These are phyloP conservation scores for Valencia hispanica DNA, from an alignment of 2,797 vertebrate genomes.

Conservation along the genomic window DNA sequence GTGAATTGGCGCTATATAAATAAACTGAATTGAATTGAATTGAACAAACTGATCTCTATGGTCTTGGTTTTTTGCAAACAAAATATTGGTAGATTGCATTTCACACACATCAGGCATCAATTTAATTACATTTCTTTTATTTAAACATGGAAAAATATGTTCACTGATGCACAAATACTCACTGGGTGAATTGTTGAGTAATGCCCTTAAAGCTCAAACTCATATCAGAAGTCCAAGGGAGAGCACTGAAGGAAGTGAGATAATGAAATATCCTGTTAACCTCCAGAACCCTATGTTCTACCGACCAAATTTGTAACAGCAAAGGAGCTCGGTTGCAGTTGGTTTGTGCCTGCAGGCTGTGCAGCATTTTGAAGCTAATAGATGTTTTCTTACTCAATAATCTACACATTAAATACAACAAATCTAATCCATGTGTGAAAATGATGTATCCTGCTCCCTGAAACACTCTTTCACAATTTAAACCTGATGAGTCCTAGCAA, in stretches of 20 bases:
- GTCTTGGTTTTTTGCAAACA: neutral
- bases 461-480: neutral
- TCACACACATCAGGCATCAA: neutral
- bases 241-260: slow-evolving; percentile 56
- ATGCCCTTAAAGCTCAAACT: slow-evolving; percentile 41
- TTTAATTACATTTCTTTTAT: neutral
- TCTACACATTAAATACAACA: slow-evolving; percentile 14
- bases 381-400: slow-evolving; percentile 34
- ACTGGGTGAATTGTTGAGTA: slow-evolving; percentile 26
- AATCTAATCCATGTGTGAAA: neutral
- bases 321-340: slow-evolving; percentile 38
- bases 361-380: slow-evolving; percentile 28
- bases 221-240: slow-evolving; percentile 39
- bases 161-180: slow-evolving; percentile 11
- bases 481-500: too few relatives aligned
- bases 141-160: slow-evolving; percentile 20
- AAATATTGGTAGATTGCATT: neutral
- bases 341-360: slow-evolving; percentile 8
- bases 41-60: neutral
- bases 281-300: slow-evolving; percentile 51
- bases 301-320: slow-evolving; percentile 55
- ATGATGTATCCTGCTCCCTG: neutral
- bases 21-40: too few relatives aligned
- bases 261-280: slow-evolving; percentile 53
- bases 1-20: too few relatives aligned